Evolutionary conservation across 2,888 invertebrate genomes (phyloP), one percentile per base, ranked within the genome.

Genomic region (Papilio protenor): DNA sequence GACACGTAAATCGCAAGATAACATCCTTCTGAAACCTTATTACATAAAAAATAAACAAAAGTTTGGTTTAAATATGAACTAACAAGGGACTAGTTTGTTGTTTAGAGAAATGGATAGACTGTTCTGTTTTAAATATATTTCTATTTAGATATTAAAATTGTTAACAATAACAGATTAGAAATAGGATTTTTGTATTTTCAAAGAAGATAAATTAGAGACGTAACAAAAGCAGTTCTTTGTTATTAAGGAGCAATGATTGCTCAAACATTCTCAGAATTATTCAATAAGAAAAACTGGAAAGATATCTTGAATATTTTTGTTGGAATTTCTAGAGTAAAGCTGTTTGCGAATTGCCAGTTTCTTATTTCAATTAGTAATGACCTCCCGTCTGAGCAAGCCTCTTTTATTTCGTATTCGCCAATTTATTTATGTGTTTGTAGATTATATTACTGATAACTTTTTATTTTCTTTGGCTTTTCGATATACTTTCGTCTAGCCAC

Each of bases 301-400:
- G 66, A 69, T 45, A 69, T 12, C 66, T 45, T 45, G 66, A 40
- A 45, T 45, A 45, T 69, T 69, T 45, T 69, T 45, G 12, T 70
- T 21, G 21, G 18, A 27, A 57, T 47, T 47, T 76, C 69, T 57
- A 69, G 59, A 66, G 77, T 73, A 57, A 69, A 74, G 74, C 74
- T 70, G 70, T 77, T 77, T 70, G 69, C 59, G 57, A 61, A 77
- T 77, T 74, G 74, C 70, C 77, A 49, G 70, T 74, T 70, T 74
- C 70, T 77, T 77, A 77, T 77, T 74, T 74, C 77, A 77, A 74
- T 77, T 74, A 77, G 77, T n/a, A 74, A 70, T 74, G 74, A 77
- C 77, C 77, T 77, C 49, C 66, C 73, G 69, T 70, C 77, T n/a
- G n/a, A 59, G 59, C 70, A 69, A 45, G 70, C 59, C 70, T 73